Evolutionary conservation across 2,113 vertebrate species (phyloP).

Genomic region (cat (Felis catus)): DNA sequence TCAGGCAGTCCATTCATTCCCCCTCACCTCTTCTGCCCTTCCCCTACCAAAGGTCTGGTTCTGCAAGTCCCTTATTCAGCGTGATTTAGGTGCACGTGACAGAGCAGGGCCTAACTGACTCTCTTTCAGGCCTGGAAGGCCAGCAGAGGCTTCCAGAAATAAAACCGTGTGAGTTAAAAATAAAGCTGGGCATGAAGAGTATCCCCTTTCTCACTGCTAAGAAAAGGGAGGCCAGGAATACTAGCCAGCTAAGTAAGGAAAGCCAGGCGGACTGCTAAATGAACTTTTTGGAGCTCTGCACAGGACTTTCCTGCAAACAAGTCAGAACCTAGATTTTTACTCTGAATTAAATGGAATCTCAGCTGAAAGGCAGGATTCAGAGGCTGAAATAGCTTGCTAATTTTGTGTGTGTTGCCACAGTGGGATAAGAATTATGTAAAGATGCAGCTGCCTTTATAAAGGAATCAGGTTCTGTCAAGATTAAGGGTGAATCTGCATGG

Average conservation of each 20-base stretch:
- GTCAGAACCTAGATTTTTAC: conserved; percentile 17
- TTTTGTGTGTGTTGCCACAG: background rate
- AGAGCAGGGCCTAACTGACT: background rate
- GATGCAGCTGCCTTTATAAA: background rate
- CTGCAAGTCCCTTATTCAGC: background rate
- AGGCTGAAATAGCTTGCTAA: background rate
- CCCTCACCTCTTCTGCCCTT: background rate
- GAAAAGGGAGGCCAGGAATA: background rate
- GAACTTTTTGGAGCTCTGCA: background rate
- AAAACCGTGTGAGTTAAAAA: conserved; percentile 65
- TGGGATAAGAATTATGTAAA: background rate
- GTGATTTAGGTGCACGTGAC: background rate
- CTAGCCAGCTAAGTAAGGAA: background rate
- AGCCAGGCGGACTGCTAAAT: background rate
- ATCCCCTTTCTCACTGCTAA: conserved; percentile 32
- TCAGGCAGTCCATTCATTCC: background rate
- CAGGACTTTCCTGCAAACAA: background rate
- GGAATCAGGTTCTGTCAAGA: background rate
- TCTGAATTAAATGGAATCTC: background rate
- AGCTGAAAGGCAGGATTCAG: background rate
- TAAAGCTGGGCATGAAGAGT: conserved; percentile 36
- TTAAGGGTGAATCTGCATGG: background rate
- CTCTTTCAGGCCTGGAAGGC: background rate
- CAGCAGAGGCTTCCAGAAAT: background rate
- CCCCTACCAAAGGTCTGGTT: background rate